Base-by-base conservation (phyloP, 2,113 vertebrate species). In the Epinephelus lanceolatus region DNA sequence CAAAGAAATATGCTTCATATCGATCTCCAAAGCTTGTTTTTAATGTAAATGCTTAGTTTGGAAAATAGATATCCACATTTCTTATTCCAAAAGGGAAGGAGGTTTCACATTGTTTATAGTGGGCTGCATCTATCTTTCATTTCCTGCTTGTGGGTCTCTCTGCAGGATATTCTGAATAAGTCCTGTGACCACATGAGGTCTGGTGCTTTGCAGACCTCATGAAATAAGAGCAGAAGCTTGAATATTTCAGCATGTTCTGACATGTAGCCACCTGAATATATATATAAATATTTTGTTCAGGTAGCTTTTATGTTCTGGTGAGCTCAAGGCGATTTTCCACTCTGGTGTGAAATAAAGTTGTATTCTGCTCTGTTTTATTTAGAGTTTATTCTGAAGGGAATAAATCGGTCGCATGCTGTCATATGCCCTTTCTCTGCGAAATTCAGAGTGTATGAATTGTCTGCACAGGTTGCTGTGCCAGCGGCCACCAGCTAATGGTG, bases 221-320 rank as follows among this genome's bases (percentile, higher is more conserved):
- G 42, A 61, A 75, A 71, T 25, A 65, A 53, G 33, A 30, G 51
- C 40, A 79, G 27, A 37, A 21, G 60, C 19, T 17, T 80, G 52
- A 67, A 76, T 67, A 55, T 70, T 55, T 40, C 49, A 70, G 12
- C 19, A 7, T 14, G 23, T 19, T 69, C 56, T 62, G 56, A 52
- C 27, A 52, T 45, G 25, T 7, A 19, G 25, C 40, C 45, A 62
- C 18, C 23, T 66, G 40, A 56, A 57, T 45, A 47, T 56, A 27
- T 27, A 27, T 27, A 27, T 27, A n/a, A n/a, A 63, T 71, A 37
- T 40, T 25, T 61, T 0, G 52, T 69, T 57, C 63, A 2, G 63
- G 4, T 19, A 5, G 42, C 25, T 45, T 66, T 42, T 21, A 37
- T 78, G 30, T 61, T 52, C 6, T 52, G 21, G 10, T 53, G 18